These are phyloP conservation scores for Verasper variegatus DNA, from an alignment of 2,113 vertebrate species.

Conservation along the genomic window DNA sequence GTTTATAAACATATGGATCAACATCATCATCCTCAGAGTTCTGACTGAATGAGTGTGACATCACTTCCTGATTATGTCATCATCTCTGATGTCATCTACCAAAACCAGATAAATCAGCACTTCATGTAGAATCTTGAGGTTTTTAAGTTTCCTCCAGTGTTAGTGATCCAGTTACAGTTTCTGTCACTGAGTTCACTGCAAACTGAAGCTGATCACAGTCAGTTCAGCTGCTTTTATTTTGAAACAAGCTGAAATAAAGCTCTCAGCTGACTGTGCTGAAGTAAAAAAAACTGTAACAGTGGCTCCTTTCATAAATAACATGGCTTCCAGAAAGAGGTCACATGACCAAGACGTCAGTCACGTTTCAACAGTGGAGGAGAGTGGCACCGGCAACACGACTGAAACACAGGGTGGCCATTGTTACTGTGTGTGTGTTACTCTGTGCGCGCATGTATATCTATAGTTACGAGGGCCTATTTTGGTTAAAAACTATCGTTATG, in stretches of 20 bases:
- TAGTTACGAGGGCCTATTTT: no score
- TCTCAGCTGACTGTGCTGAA: not conserved
- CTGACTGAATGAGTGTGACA: not conserved
- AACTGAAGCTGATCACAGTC: not conserved
- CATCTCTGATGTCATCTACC: not conserved
- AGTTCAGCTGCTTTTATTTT: not conserved
- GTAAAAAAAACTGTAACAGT: slow-evolving; percentile 14
- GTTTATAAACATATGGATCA: not conserved
- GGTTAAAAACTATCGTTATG: not conserved
- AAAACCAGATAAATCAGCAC: not conserved
- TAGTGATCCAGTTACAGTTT: not conserved
- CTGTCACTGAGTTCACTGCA: no score
- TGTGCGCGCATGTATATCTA: not conserved
- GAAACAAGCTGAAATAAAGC: not conserved
- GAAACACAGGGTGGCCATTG: not conserved
- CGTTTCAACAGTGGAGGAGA: slow-evolving; percentile 22
- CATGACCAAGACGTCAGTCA: slow-evolving; percentile 17
- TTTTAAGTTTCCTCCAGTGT: not conserved
- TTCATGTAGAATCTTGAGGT: not conserved
- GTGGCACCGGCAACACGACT: slow-evolving; percentile 51
- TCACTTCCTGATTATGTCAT: no score
- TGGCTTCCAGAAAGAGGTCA: slow-evolving; percentile 32
- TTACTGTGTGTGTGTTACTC: not conserved
- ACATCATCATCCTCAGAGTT: not conserved
- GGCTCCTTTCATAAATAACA: slow-evolving; percentile 29